Base-by-base conservation (phyloP, 2,888 invertebrate genomes). In the Macrosoma leucophasiata region DNA sequence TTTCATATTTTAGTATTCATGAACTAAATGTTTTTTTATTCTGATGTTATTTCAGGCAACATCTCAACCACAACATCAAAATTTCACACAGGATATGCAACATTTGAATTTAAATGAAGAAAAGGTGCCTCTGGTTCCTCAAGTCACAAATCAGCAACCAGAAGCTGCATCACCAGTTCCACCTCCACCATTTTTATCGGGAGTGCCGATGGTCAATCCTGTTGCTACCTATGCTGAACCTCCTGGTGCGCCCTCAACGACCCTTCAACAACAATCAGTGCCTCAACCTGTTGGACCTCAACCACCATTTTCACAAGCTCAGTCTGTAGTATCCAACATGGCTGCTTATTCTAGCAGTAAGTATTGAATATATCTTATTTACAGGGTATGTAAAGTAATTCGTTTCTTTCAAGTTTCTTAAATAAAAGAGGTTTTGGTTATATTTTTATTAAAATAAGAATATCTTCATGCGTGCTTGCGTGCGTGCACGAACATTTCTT, bases 131-230 rank as follows among this genome's bases (percentile, higher is more conserved):
- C 45, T 68, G 36, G 55, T 67, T 20, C 47, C 61, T 18, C 67
- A 66, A 42, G 43, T 46, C 24, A 31, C 60, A 20, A 57, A 41
- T 49, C 39, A 44, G 23, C 58, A 55, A 45, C 41, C 52, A 19
- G 63, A 58, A 11, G 47, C 51, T 24, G 39, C 42, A n/a, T 62
- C 29, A 17, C 27, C 35, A 18, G 32, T 39, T 23, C 48, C 69
- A 6, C 79, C 82, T 26, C 79, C 85, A 26, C 78, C 82, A 20
- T 86, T 82, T 52, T 65, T 81, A 39, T 69, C 82, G 15, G 86
- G 86, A 45, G 82, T 88, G 4, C 85, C 85, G 15, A 75, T 84
- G 64, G 85, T 86, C 13, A 86, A 81, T 37, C 79, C 85, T 17
- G 67, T n/a, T n/a, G n/a, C n/a, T n/a, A n/a, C n/a, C n/a, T n/a